Conservation (phyloP, 1,140 invertebrate species). For the Bicyclus anynana region DNA sequence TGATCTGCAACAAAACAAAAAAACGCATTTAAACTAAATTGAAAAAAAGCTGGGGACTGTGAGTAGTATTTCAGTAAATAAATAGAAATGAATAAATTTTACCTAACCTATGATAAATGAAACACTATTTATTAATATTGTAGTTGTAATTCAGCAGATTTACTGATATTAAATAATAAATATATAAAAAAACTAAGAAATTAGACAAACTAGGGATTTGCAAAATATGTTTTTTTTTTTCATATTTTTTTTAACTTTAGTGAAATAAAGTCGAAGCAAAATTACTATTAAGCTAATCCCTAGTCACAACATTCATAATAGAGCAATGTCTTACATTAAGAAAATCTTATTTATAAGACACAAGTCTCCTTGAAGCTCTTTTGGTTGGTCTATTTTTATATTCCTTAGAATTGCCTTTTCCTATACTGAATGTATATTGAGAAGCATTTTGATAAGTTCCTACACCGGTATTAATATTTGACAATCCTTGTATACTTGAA, state of each 20-base stretch:
- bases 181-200: too few species aligned
- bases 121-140: too few species aligned
- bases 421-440: slow-evolving; percentile 4
- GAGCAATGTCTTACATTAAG: neutral
- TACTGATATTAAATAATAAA: too few species aligned
- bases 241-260: too few species aligned
- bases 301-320: neutral
- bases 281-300: neutral
- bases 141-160: too few species aligned
- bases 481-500: neutral
- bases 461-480: neutral
- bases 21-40: slow-evolving; percentile 35
- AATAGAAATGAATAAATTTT: too few species aligned
- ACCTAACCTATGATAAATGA: too few species aligned
- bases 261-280: neutral
- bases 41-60: slow-evolving; percentile 28
- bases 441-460: neutral
- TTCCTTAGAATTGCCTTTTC: neutral
- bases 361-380: slow-evolving; percentile 6
- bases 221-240: too few species aligned
- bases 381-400: neutral
- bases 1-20: slow-evolving; percentile 64
- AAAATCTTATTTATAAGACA: slow-evolving; percentile 5
- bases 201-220: too few species aligned
- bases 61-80: too few species aligned